Conservation (phyloP, 2,113 vertebrate genomes). For the Hepsetus odoe region DNA sequence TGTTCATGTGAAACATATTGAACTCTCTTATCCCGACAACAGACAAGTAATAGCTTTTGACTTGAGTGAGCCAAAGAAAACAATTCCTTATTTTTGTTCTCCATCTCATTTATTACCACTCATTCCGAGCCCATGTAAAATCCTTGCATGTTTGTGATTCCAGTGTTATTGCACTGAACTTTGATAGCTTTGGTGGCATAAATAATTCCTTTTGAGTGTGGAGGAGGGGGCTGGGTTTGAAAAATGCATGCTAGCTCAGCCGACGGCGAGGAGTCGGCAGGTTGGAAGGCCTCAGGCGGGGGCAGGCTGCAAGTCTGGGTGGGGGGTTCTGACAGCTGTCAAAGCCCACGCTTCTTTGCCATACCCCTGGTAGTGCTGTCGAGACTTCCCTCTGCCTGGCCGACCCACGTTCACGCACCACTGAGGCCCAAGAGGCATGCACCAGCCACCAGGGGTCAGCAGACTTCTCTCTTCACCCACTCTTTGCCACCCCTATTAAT, state of each 20-base stretch:
- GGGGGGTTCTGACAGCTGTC: slow-evolving; percentile 69
- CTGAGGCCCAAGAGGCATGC: slow-evolving; percentile 47
- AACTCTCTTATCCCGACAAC: slow-evolving; percentile 36
- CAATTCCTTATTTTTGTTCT: slow-evolving; percentile 31
- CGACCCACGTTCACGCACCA: slow-evolving; percentile 27
- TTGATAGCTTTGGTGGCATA: slow-evolving; percentile 53
- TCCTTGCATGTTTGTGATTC: slow-evolving; percentile 19
- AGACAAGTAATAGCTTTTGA: slow-evolving; percentile 42
- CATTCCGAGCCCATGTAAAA: slow-evolving; percentile 28
- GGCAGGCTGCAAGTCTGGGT: slow-evolving; percentile 21
- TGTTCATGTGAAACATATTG: slow-evolving; percentile 38
- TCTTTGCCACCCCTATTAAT: slow-evolving; percentile 58
- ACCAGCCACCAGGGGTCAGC: slow-evolving; percentile 66
- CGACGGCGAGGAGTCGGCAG: slow-evolving; percentile 2
- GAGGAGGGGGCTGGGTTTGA: slow-evolving; percentile 36
- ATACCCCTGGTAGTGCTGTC: slow-evolving; percentile 26
- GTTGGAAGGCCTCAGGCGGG: slow-evolving; percentile 27
- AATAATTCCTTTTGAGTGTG: slow-evolving; percentile 60
- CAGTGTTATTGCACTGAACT: slow-evolving; percentile 45
- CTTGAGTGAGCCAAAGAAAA: slow-evolving; percentile 35
- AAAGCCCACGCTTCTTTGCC: slow-evolving; percentile 53
- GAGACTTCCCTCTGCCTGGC: slow-evolving; percentile 21
- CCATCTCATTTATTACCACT: slow-evolving; percentile 42
- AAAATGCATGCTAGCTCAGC: slow-evolving; percentile 48
- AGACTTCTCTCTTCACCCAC: slow-evolving; percentile 51